Evolutionary conservation across 2,888 invertebrate genomes (phyloP), one percentile per base, ranked within the genome.

Genomic region (Glaucopsyche alexis): DNA sequence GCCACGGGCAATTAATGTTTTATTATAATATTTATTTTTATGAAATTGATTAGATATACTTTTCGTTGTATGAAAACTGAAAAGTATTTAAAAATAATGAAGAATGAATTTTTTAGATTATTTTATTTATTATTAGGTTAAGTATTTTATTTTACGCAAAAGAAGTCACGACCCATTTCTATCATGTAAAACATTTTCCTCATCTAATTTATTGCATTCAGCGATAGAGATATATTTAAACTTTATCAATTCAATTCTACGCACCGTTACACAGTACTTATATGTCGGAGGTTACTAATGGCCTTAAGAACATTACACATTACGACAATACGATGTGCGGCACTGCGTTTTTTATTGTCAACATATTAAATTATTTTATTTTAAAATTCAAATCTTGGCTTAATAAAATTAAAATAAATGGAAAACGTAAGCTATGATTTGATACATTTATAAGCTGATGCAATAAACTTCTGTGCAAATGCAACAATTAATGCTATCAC

Each of bases 221-320:
- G 3, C 40, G 42, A 42, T 40, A 42, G 40, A 40, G 9, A n/a
- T 66, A 66, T 19, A 42, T 66, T 66, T 66, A 66, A 66, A 66
- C 66, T 66, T 66, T 66, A 16, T 66, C 66, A 66, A 66, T 66
- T 66, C 66, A 66, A 66, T 66, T 66, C 66, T 66, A 42, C 66
- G 66, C 40, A n/a, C 66, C 40, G 42, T 40, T 42, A 66, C 16
- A 66, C 66, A 66, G 42, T 60, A 66, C 40, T 66, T 42, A 66
- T 16, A 66, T 66, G 42, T 66, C 60, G 13, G 60, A 29, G 60
- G 60, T 60, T 60, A 60, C 13, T 60, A 29, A 60, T 60, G 60
- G 60, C 60, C 29, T 60, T 38, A 29, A 16, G 55, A 16, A 2
- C 9, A 1, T 55, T 9, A 1, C 55, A 55, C 11, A 55, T 11